Conservation (phyloP, 2,888 invertebrate genomes). For the Amphiduros pacificus region DNA sequence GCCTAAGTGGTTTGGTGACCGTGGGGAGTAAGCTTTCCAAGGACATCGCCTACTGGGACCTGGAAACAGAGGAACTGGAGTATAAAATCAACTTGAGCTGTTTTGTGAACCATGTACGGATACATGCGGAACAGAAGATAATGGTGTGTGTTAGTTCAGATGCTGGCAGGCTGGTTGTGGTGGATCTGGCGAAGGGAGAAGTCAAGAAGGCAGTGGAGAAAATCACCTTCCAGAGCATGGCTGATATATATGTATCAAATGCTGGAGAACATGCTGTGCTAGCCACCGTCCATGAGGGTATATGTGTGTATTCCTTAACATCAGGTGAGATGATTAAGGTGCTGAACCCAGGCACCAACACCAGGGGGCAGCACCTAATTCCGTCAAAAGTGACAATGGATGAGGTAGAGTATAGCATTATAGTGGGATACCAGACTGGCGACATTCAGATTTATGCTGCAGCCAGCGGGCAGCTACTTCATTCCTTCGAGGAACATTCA, state of each 20-base stretch:
- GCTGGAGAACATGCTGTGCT: constrained; percentile 8
- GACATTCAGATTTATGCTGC: constrained; percentile 12
- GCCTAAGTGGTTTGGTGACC: constrained; percentile 12
- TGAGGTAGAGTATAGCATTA: constrained; percentile 12
- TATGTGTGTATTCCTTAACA: constrained; percentile 2
- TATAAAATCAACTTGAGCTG: constrained; percentile 14
- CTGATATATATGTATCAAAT: constrained; percentile 7
- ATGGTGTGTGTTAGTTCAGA: constrained; percentile 14
- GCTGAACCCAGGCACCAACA: background rate
- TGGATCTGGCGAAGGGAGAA: constrained; percentile 17
- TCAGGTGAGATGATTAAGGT: background rate
- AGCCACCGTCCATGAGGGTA: constrained; percentile 18
- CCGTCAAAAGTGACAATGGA: constrained; percentile 15
- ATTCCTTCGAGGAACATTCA: constrained; percentile 6
- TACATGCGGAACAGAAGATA: background rate
- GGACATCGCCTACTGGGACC: constrained; percentile 28
- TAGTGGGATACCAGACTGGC: constrained; percentile 19
- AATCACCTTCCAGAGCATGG: background rate
- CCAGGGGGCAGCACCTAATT: background rate
- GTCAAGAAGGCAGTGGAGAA: constrained; percentile 3
- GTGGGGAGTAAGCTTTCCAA: constrained; percentile 18
- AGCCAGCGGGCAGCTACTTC: constrained; percentile 9
- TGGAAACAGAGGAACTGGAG: constrained; percentile 14
- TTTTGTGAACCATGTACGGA: constrained; percentile 8
- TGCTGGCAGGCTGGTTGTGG: constrained; percentile 10